A percentile compares a stretch with the other conserved stretches of the same genome.
phyloP scores from a whole-genome alignment of 2,113 vertebrate species.

The Phylloscopus whistleri region DNA sequence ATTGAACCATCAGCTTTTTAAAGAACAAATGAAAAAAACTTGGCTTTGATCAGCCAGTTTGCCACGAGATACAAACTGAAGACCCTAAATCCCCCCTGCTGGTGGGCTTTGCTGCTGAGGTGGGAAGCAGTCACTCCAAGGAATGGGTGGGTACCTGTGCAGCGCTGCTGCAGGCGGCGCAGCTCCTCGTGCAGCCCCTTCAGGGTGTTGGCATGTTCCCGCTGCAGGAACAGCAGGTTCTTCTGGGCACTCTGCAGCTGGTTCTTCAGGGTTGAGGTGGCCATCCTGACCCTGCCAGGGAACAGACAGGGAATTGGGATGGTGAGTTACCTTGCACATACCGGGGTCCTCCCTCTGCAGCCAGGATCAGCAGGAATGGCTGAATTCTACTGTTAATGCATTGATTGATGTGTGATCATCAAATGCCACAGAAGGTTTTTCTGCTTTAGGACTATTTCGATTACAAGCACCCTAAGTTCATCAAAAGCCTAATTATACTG shows the following conservation, averaged over 20 bases:
- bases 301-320: neutral
- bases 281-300: conserved; percentile 79
- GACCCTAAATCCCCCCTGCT: fast-evolving
- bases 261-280: conserved; percentile 89
- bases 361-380: neutral
- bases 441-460: neutral
- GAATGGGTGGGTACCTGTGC: conserved; percentile 78
- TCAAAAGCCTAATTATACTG: neutral
- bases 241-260: conserved; percentile 97
- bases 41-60: neutral
- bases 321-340: neutral
- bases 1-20: neutral
- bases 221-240: conserved; percentile 94
- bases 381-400: neutral
- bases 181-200: conserved; percentile 92
- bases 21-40: neutral
- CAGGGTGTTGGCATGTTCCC: conserved; percentile 89
- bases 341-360: too few relatives aligned
- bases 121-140: neutral
- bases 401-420: fast-evolving
- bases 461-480: neutral
- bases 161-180: conserved; percentile 91
- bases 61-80: fast-evolving
- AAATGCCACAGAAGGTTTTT: neutral
- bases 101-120: neutral